Evolutionary conservation across 2,797 vertebrate genomes (phyloP).

Genomic region (Sebastes steindachneri): DNA sequence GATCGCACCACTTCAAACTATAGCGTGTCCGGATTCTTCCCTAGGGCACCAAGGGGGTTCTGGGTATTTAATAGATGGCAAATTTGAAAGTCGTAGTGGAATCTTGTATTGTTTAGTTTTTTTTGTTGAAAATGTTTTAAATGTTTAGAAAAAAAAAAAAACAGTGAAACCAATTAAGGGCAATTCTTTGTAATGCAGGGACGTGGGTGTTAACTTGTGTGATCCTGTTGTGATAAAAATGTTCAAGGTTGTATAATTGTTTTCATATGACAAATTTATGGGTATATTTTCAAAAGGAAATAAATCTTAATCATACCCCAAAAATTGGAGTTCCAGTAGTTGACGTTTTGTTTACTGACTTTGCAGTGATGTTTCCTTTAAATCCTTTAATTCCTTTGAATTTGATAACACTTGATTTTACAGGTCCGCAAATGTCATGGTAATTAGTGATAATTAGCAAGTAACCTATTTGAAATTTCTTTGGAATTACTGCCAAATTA

Average conservation of each 20-base stretch:
- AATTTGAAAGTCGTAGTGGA: slow-evolving; percentile 74
- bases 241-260: slow-evolving; percentile 86
- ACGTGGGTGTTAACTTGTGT: slow-evolving; percentile 79
- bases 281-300: slow-evolving; percentile 89
- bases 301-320: slow-evolving; percentile 85
- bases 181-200: slow-evolving; percentile 83
- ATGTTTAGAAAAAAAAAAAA: slow-evolving; percentile 59
- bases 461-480: too few species aligned
- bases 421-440: too few species aligned
- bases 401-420: neutral
- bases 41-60: slow-evolving; percentile 35
- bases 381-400: neutral
- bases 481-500: too few species aligned
- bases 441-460: too few species aligned
- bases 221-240: slow-evolving; percentile 86
- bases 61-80: slow-evolving; percentile 69
- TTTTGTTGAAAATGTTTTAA: slow-evolving; percentile 75
- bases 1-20: slow-evolving; percentile 59
- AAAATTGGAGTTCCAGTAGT: slow-evolving; percentile 22
- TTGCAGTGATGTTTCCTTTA: neutral
- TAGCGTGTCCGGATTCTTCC: slow-evolving; percentile 45
- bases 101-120: slow-evolving; percentile 68
- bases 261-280: slow-evolving; percentile 88
- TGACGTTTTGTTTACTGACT: slow-evolving; percentile 20
- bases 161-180: slow-evolving; percentile 68